Conservation (phyloP, 1,140 invertebrate genomes). For the Dendroctonus ponderosae region DNA sequence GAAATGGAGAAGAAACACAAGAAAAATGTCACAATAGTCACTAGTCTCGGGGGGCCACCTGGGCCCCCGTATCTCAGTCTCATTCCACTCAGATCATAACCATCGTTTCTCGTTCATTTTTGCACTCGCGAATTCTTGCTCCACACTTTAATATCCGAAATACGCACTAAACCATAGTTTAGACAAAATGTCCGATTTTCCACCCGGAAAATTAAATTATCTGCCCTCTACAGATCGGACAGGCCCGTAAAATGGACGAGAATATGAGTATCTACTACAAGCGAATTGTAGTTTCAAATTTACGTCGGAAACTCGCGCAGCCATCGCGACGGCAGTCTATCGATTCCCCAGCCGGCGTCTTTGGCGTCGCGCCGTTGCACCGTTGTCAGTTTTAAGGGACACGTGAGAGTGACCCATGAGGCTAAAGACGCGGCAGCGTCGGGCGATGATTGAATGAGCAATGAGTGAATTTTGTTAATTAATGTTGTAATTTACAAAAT, state of each 20-base stretch:
- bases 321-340: slow-evolving; percentile 34
- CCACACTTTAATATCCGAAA: neutral
- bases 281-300: slow-evolving; percentile 38
- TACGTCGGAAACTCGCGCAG: slow-evolving; percentile 37
- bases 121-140: slow-evolving; percentile 12
- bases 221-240: slow-evolving; percentile 1
- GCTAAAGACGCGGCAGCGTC: neutral
- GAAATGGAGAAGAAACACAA: slow-evolving; percentile 25
- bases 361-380: slow-evolving; percentile 4
- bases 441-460: neutral
- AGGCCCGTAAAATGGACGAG: slow-evolving; percentile 19
- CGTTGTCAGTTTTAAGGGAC: slow-evolving; percentile 6
- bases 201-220: slow-evolving; percentile 14
- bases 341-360: slow-evolving; percentile 38
- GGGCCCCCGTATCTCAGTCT: slow-evolving; percentile 38
- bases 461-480: no score
- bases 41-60: slow-evolving; percentile 35
- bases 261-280: slow-evolving; percentile 31
- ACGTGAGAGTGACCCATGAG: slow-evolving; percentile 10
- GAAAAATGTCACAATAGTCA: slow-evolving; percentile 25
- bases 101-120: slow-evolving; percentile 10
- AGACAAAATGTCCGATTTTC: neutral
- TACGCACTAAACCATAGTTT: neutral
- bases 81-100: slow-evolving; percentile 35
- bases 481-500: no score